Percentiles rank a stretch among this genome's conserved stretches.
phyloP scores from a whole-genome alignment of 2,113 vertebrate genomes.

The Lepidothrix coronata region DNA sequence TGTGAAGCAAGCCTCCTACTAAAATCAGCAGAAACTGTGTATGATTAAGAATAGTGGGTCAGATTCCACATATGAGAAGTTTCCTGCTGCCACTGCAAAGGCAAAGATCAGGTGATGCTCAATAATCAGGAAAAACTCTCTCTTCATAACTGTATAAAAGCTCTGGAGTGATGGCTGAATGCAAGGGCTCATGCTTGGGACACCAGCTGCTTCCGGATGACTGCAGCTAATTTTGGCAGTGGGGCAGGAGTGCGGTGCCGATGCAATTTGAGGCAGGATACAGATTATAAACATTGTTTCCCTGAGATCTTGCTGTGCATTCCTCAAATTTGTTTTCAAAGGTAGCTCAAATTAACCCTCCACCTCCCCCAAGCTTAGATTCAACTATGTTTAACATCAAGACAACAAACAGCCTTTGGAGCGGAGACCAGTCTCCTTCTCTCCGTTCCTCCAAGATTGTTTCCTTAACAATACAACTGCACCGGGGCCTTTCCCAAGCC shows the following conservation, averaged over 20 bases:
- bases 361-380: not conserved
- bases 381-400: not conserved
- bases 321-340: slow-evolving; percentile 27
- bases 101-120: not conserved
- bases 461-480: not conserved
- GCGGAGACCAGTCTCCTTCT: not conserved
- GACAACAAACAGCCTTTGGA: not conserved
- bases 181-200: not conserved
- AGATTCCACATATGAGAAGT: not conserved
- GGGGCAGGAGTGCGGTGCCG: not conserved
- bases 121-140: not conserved
- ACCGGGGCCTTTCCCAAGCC: not conserved
- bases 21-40: not conserved
- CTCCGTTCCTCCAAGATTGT: not conserved
- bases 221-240: slow-evolving; percentile 15
- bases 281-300: slow-evolving; percentile 37
- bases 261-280: slow-evolving; percentile 32
- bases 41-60: not conserved
- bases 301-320: not conserved
- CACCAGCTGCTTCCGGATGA: slow-evolving; percentile 35
- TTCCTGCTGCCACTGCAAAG: not conserved
- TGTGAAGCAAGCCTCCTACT: not conserved
- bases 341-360: not conserved
- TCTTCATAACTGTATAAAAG: not conserved
- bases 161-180: fast-evolving